Evolutionary conservation across 2,797 vertebrate species (phyloP).

Genomic region (Sebastolobus alascanus): DNA sequence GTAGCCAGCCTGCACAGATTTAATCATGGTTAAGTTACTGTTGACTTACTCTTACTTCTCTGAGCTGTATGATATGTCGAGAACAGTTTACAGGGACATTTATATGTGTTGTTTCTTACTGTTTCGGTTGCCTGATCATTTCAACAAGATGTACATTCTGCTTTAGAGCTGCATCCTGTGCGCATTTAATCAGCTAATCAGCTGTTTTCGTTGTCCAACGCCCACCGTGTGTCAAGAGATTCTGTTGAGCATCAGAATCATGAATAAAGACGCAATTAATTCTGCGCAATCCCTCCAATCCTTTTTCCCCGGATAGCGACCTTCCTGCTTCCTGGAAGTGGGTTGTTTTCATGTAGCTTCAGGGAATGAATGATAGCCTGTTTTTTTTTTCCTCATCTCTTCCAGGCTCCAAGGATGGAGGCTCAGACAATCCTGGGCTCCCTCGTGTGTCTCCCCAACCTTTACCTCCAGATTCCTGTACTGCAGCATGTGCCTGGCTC

Average conservation of each 20-base stretch:
- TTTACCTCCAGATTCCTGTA: slow-evolving; percentile 90
- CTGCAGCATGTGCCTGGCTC: slow-evolving; percentile 83
- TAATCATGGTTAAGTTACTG: not conserved
- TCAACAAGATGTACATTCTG: slow-evolving; percentile 3
- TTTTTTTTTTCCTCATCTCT: slow-evolving; percentile 4
- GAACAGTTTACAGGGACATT: not conserved
- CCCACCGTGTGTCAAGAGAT: slow-evolving; percentile 15
- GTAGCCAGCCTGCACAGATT: not conserved
- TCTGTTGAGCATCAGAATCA: slow-evolving; percentile 28
- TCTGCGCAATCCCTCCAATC: slow-evolving; percentile 20
- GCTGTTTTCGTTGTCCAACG: slow-evolving; percentile 27
- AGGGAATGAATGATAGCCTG: slow-evolving; percentile 24
- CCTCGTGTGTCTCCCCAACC: slow-evolving; percentile 96
- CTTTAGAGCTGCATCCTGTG: not conserved
- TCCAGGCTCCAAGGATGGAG: slow-evolving; percentile 92
- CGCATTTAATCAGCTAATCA: slow-evolving; percentile 28
- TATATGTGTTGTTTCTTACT: not conserved
- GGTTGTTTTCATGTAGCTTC: slow-evolving; percentile 47
- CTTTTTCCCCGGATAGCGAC: slow-evolving; percentile 1
- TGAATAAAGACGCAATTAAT: slow-evolving; percentile 45
- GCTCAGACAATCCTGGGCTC: slow-evolving; percentile 96
- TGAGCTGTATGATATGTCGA: not conserved
- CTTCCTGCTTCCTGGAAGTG: slow-evolving; percentile 41
- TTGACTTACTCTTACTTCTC: not conserved
- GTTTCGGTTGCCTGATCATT: not conserved